A percentile compares a stretch with the other conserved stretches of the same genome.
phyloP scores from a whole-genome alignment of 2,113 vertebrate species.

The Larimichthys crocea region DNA sequence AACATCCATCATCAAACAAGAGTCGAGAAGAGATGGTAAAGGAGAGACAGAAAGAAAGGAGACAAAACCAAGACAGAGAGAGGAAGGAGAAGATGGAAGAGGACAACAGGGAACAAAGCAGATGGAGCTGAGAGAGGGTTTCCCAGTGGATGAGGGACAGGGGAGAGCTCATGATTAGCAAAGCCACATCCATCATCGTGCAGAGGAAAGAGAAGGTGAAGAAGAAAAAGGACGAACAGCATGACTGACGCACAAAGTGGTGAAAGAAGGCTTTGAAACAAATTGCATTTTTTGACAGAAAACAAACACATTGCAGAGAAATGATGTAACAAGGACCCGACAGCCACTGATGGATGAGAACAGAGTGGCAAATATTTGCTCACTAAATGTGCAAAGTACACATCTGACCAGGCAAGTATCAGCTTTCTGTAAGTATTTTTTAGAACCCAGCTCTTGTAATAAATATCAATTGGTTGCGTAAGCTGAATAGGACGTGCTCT shows the following conservation, averaged over 20 bases:
- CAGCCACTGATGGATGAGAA: not conserved
- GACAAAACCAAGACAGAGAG: conserved; percentile 2
- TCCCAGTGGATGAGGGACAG: conserved; percentile 40
- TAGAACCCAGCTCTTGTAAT: not conserved
- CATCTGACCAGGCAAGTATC: not conserved
- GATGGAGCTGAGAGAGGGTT: conserved; percentile 41
- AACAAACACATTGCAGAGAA: not conserved
- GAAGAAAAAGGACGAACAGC: not conserved
- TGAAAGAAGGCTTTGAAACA: not conserved
- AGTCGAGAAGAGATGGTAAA: conserved; percentile 20
- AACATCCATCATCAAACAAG: conserved; percentile 57
- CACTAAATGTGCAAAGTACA: not conserved
- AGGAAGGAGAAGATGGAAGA: conserved; percentile 8
- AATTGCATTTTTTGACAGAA: conserved; percentile 2
- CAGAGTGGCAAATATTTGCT: not conserved
- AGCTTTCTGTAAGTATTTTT: not conserved
- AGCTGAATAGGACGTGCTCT: not conserved
- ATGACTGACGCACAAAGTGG: not conserved
- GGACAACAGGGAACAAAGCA: conserved; percentile 15
- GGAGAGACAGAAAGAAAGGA: conserved; percentile 30
- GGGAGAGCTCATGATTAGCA: conserved; percentile 45
- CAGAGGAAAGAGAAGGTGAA: conserved; percentile 17
- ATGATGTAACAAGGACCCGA: not conserved
- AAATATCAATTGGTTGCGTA: conserved; percentile 10
- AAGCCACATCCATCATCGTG: conserved; percentile 54